Evolutionary conservation across 30 jellyfish, hydroid and myxozoan genomes (phyloP), one percentile per base, ranked within the genome.

Genomic region (Sanderia malayensis): DNA sequence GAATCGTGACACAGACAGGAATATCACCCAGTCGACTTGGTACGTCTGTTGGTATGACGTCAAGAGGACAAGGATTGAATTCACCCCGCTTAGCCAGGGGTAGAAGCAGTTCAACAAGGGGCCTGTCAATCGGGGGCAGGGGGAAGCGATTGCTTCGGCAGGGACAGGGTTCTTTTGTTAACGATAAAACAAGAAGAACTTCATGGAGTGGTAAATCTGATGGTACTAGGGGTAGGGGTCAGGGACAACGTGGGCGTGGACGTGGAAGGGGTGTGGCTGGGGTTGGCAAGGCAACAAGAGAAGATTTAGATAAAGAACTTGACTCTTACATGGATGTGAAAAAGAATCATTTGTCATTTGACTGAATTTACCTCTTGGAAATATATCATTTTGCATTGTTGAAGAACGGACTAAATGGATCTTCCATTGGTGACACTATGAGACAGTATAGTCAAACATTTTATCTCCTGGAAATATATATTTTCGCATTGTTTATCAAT

Each of bases 321-420:
- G 89, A 78, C 44, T 78, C 89, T 19, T 78, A 78, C 67, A 78
- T 78, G 89, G 70, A 41, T 13, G 89, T 65, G 8, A 79, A 71
- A 41, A 78, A 55, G 70, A 76, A 76, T 49, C 64, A 49, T 49
- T 4, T 49, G 6, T 4, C 64, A 19, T 49, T 49, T 49, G 64
- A 49, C 24, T 49, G 25, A 9, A 49, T 24, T 59, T 33, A 33
- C 29, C n/a, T n/a, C n/a, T n/a, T n/a, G n/a, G n/a, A n/a, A n/a
- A n/a, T n/a, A n/a, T n/a, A n/a, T n/a, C n/a, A n/a, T n/a, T n/a
- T n/a, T n/a, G n/a, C n/a, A n/a, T n/a, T n/a, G n/a, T n/a, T n/a
- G n/a, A n/a, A n/a, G n/a, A n/a, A n/a, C n/a, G n/a, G n/a, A n/a
- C n/a, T n/a, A n/a, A n/a, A n/a, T n/a, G n/a, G n/a, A n/a, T n/a